Percentiles rank a stretch among this genome's conserved stretches.
phyloP scores from a whole-genome alignment of 2,888 invertebrate genomes.

The Yponomeuta cagnagella region DNA sequence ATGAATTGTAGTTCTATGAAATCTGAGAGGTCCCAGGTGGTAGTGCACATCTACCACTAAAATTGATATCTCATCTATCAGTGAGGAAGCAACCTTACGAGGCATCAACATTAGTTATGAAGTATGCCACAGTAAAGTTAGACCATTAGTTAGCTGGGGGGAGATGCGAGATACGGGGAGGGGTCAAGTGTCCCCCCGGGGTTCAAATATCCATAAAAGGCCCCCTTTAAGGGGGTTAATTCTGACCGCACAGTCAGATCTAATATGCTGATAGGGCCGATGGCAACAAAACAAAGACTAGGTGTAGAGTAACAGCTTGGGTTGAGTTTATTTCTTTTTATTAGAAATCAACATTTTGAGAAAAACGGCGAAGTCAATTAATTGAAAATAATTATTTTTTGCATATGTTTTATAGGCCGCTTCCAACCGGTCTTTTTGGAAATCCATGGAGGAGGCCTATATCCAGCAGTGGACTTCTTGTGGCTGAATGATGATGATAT shows the following conservation, averaged over 20 bases:
- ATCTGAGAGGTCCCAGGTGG: too few species aligned
- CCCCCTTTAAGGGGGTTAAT: slow-evolving; percentile 47
- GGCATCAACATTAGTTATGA: slow-evolving; percentile 13
- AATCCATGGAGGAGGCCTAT: too few species aligned
- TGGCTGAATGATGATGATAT: too few species aligned
- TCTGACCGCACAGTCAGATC: slow-evolving; percentile 68
- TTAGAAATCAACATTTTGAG: neutral
- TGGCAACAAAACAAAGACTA: neutral
- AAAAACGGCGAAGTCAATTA: too few species aligned
- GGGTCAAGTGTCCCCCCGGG: slow-evolving; percentile 73
- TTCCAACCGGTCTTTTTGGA: too few species aligned
- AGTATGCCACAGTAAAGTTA: slow-evolving; percentile 27
- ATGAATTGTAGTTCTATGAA: too few species aligned
- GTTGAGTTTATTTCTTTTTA: slow-evolving; percentile 19
- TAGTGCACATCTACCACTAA: too few species aligned
- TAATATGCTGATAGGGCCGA: slow-evolving; percentile 54
- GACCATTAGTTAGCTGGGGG: slow-evolving; percentile 68
- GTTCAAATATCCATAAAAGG: slow-evolving; percentile 68
- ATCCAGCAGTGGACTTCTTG: too few species aligned
- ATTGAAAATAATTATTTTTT: too few species aligned
- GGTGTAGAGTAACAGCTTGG: neutral
- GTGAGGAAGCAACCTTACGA: slow-evolving; percentile 4
- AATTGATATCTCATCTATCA: neutral
- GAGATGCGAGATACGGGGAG: slow-evolving; percentile 64
- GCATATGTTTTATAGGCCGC: too few species aligned